Evolutionary conservation across 2,888 invertebrate species (phyloP), one percentile per base, ranked within the genome.

Genomic region (Tachystola acroxantha): DNA sequence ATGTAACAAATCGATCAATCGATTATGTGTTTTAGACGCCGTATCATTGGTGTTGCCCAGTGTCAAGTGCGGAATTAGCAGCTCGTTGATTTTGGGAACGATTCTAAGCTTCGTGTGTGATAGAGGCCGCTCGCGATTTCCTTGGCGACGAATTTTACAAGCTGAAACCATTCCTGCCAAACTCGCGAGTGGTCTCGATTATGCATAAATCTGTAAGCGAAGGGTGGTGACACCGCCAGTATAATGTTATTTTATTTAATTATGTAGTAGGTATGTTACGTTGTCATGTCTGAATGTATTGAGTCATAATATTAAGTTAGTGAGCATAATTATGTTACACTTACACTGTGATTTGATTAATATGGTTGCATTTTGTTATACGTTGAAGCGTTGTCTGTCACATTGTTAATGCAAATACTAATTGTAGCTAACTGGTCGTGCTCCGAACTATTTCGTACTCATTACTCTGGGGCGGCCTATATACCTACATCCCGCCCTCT

Each of bases 291-390:
- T 71, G 67, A 64, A 70, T 72, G 72, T 76, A 66, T 72, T 67
- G 71, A 79, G 80, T 81, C 74, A 72, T 78, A 79, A 73, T 77
- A 36, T 73, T 82, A 80, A 80, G 76, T 82, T 80, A 76, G 79
- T 78, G 69, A 68, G 69, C 81, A 77, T 81, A 67, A 68, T 73
- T 57, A 57, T 75, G 73, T 79, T 72, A 76, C 70, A 76, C 70
- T 73, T 73, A 71, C 77, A 78, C 84, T 84, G 84, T 85, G 84
- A 82, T 85, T 82, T 77, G 73, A 74, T 71, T 67, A 58, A 57
- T 74, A 70, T 73, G 75, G 65, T 74, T 77, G 78, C 80, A 79
- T 80, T 80, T 78, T 71, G n/a, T n/a, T n/a, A n/a, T 74, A 53
- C 67, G 59, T 65, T 63, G 63, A 61, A 68, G 70, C 62, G 58